A percentile compares a stretch with the other conserved stretches of the same genome.
Conservation (phyloP, 2,113 vertebrate species). For the Ramphastos sulfuratus region DNA sequence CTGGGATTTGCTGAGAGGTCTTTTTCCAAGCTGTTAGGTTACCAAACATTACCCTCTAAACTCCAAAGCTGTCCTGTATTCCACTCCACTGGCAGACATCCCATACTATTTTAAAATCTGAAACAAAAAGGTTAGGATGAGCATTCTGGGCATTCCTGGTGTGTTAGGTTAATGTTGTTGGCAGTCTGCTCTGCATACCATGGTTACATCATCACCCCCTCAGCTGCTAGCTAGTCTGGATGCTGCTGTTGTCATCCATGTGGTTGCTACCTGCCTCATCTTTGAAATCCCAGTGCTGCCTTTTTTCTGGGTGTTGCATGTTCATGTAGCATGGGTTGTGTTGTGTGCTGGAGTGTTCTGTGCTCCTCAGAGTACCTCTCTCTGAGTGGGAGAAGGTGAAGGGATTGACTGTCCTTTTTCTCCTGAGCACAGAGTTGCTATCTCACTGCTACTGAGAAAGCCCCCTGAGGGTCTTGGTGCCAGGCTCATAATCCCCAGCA, state of each 20-base stretch:
- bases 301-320: fast-evolving
- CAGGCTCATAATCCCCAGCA: neutral
- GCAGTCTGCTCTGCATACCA: neutral
- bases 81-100: neutral
- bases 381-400: neutral
- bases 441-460: neutral
- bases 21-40: neutral
- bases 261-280: neutral
- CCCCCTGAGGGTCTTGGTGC: neutral
- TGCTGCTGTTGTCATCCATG: neutral
- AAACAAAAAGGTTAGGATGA: neutral
- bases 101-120: neutral
- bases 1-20: neutral
- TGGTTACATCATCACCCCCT: neutral
- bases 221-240: neutral
- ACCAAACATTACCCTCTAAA: neutral
- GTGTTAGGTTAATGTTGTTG: neutral
- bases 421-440: neutral
- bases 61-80: neutral
- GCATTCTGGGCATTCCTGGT: neutral
- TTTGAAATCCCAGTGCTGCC: neutral
- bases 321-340: neutral
- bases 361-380: neutral
- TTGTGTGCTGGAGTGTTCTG: neutral
- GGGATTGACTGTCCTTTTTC: neutral